A percentile compares a stretch with the other conserved stretches of the same genome.
These are phyloP conservation scores for Capricornis sumatraensis DNA, from an alignment of 2,113 vertebrate genomes.

Conservation along the genomic window DNA sequence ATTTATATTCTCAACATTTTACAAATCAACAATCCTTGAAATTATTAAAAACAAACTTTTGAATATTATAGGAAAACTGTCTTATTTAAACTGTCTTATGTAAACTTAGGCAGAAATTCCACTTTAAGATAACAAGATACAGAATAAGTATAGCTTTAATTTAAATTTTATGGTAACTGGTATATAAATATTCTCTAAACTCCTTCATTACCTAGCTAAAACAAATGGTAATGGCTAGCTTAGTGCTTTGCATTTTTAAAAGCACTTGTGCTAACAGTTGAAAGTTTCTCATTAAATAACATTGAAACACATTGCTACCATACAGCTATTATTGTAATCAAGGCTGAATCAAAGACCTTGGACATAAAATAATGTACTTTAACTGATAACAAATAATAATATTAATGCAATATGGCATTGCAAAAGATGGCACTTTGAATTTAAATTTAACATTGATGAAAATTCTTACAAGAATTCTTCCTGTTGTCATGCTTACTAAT, in stretches of 20 bases:
- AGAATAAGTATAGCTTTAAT: slow-evolving; percentile 21
- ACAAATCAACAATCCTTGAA: slow-evolving; percentile 34
- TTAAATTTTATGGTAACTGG: slow-evolving; percentile 19
- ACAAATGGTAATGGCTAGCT: background rate
- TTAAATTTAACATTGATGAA: background rate
- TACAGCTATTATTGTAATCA: background rate
- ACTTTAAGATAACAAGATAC: background rate
- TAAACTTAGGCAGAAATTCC: slow-evolving; percentile 28
- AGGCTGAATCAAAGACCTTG: background rate
- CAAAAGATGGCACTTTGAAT: background rate
- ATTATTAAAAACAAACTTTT: slow-evolving; percentile 50
- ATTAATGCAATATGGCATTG: background rate
- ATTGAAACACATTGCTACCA: background rate
- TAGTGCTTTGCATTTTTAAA: background rate
- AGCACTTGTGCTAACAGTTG: background rate
- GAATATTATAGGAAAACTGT: slow-evolving; percentile 27
- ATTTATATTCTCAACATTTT: slow-evolving; percentile 35
- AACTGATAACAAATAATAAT: background rate
- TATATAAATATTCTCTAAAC: slow-evolving; percentile 36
- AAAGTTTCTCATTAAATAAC: slow-evolving; percentile 15
- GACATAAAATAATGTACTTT: background rate
- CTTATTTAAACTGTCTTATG: background rate
- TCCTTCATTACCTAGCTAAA: slow-evolving; percentile 13
- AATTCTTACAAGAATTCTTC: background rate
- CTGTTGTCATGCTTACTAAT: background rate